Evolutionary conservation across 1,140 invertebrate genomes (phyloP).

Genomic region (Eriocheir sinensis): DNA sequence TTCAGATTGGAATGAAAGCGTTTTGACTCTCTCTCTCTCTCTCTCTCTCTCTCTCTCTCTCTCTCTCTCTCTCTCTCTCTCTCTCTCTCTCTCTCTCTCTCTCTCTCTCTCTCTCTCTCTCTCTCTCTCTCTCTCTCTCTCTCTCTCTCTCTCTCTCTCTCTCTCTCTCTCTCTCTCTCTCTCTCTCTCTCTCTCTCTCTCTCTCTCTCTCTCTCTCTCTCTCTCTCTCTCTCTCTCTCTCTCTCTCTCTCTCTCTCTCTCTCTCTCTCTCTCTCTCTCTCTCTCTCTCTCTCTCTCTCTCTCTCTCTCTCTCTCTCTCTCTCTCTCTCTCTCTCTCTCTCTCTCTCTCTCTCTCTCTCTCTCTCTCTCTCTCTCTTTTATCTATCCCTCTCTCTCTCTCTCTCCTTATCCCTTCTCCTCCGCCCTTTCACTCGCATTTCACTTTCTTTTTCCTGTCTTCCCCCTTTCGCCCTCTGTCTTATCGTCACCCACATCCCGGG

Average conservation of each 20-base stretch:
- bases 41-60: too few relatives aligned
- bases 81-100: too few relatives aligned
- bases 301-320: not conserved
- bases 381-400: not conserved
- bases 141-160: too few relatives aligned
- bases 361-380: not conserved
- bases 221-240: not conserved
- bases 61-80: too few relatives aligned
- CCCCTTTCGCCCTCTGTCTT: too few relatives aligned
- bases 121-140: not conserved
- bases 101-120: not conserved
- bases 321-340: not conserved
- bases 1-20: too few relatives aligned
- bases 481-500: too few relatives aligned
- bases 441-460: not conserved
- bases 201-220: not conserved
- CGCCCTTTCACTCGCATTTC: not conserved
- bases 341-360: not conserved
- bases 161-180: constrained; percentile 3
- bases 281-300: not conserved
- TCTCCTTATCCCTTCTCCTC: not conserved
- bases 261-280: too few relatives aligned
- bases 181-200: not conserved
- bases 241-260: too few relatives aligned
- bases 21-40: too few relatives aligned